Base-by-base conservation (phyloP, 2,888 invertebrate species). In the Cynaeus angustus region DNA sequence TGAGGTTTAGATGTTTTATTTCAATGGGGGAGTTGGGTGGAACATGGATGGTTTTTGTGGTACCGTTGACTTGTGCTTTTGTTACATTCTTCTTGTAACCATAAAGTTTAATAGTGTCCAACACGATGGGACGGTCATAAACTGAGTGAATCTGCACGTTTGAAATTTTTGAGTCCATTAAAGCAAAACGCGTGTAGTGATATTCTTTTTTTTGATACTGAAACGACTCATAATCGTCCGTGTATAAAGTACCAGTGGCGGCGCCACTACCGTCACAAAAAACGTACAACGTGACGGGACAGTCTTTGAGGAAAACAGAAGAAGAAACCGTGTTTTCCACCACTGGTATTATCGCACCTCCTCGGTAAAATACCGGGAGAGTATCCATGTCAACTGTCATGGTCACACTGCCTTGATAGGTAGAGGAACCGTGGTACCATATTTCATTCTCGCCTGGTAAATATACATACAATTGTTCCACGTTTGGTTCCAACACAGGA, bases 401-500 rank as follows among this genome's bases (percentile, higher is more conserved):
- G n/a, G 1, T 30, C 13, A 56, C 41, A 14, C 5, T 9, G 7
- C 50, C 50, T 9, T 9, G 21, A 26, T 43, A 33, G 5, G 21
- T n/a, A 5, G n/a, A 12, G 0, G 4, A 2, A 10, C 10, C 5
- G 14, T 26, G 30, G 89, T 88, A 97, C 97, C 97, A 98, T n/a
- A 89, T 80, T 52, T 91, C 88, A 58, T 88, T 87, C 1, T 6
- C 87, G 0, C 92, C 93, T 0, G 99, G 98, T 80, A 99, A 91
- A 83, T 96, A 96, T 7, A 98, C 93, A 62, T 88, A 87, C 0
- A 94, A 92, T 59, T 90, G 89, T 2, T 87, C 87, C 0, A 88
- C 92, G 0, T 92, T 92, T 5, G 90, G 86, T 64, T 94, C 92
- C 55, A 92, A 89, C 0, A 98, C 95, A 0, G 98, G 97, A 7